A percentile compares a stretch with the other conserved stretches of the same genome.
phyloP scores from a whole-genome alignment of 2,113 vertebrate species.

The Sciurus niger region DNA sequence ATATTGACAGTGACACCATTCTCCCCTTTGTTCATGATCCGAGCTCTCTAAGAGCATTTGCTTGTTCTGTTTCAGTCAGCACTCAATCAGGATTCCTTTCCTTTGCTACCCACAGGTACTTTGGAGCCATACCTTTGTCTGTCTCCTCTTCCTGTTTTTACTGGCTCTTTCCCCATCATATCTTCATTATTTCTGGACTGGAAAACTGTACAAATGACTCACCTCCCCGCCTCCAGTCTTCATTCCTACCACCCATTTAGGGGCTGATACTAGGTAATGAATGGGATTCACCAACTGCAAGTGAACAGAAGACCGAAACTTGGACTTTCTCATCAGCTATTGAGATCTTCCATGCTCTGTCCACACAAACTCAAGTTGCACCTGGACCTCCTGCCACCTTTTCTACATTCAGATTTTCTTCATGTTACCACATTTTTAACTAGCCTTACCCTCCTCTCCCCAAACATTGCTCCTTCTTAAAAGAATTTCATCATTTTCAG shows the following conservation, averaged over 20 bases:
- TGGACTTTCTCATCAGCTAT: not conserved
- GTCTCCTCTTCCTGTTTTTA: not conserved
- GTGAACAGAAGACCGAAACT: not conserved
- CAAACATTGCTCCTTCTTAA: not conserved
- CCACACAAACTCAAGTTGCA: not conserved
- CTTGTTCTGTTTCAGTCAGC: not conserved
- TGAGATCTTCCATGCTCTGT: not conserved
- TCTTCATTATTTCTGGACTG: too few relatives aligned
- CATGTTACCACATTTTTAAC: not conserved
- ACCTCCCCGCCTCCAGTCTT: not conserved
- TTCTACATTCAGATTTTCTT: not conserved
- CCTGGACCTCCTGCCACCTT: not conserved
- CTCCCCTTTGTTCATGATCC: not conserved
- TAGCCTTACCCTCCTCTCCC: not conserved
- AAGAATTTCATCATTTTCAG: not conserved
- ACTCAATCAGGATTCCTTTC: not conserved
- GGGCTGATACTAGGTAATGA: not conserved
- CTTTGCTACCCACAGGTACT: not conserved
- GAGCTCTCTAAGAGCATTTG: not conserved
- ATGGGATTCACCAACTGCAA: not conserved
- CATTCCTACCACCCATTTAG: not conserved
- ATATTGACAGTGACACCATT: not conserved
- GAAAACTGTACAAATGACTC: not conserved
- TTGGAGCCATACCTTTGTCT: not conserved
- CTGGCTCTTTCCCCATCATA: not conserved